A percentile compares a stretch with the other conserved stretches of the same genome.
Evolutionary conservation across 1,140 invertebrate species (phyloP).

Genomic region (Leptinotarsa defecta): DNA sequence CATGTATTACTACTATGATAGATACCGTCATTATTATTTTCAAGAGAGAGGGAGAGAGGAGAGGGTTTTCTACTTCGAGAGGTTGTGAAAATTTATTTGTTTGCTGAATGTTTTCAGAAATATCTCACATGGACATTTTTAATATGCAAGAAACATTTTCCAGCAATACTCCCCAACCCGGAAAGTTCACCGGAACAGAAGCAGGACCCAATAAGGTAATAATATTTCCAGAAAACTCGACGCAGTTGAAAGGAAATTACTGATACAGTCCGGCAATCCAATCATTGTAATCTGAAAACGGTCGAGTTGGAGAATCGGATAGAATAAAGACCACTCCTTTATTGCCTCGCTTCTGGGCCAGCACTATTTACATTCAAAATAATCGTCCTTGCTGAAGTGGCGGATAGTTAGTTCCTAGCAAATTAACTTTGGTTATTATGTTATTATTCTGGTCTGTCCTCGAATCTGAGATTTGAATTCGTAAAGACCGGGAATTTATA

Average conservation of each 20-base stretch:
- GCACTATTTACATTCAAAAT: constrained; percentile 35
- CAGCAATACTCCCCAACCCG: too few relatives aligned
- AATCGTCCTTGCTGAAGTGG: constrained; percentile 26
- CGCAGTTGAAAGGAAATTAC: constrained; percentile 34
- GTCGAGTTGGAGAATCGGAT: constrained; percentile 32
- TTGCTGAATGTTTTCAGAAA: too few relatives aligned
- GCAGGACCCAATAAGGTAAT: background rate
- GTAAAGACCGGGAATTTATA: background rate
- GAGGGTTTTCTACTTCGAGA: too few relatives aligned
- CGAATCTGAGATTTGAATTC: background rate
- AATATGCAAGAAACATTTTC: too few relatives aligned
- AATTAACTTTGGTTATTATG: background rate
- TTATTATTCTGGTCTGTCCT: background rate
- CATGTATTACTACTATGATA: too few relatives aligned
- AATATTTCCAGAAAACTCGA: constrained; percentile 24
- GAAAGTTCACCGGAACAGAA: too few relatives aligned
- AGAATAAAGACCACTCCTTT: constrained; percentile 34
- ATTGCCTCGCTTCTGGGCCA: constrained; percentile 24
- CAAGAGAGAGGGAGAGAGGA: too few relatives aligned
- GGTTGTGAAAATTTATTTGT: too few relatives aligned
- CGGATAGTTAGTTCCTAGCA: background rate
- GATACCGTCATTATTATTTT: too few relatives aligned
- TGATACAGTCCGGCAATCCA: constrained; percentile 36
- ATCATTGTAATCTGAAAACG: constrained; percentile 38
- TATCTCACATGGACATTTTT: too few relatives aligned